Conservation (phyloP, 2,797 vertebrate genomes). For the Eutrigla gurnardus region DNA sequence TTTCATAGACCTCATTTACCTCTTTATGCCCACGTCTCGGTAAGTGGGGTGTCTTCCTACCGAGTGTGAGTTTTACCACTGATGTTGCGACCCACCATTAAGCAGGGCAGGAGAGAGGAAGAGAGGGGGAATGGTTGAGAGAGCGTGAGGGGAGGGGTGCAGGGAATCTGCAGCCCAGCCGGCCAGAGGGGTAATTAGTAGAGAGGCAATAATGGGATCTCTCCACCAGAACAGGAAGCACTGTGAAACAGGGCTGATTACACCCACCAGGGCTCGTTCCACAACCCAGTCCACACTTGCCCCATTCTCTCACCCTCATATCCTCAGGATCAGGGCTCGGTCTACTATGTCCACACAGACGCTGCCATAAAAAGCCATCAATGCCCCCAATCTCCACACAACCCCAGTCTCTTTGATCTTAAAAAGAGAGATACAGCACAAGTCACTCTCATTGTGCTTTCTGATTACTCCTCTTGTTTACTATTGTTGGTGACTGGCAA, state of each 20-base stretch:
- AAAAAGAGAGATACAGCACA: constrained; percentile 32
- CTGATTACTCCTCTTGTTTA: constrained; percentile 56
- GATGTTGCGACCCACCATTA: constrained; percentile 64
- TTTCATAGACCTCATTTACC: constrained; percentile 43
- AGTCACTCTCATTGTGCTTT: constrained; percentile 66
- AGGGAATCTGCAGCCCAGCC: constrained; percentile 51
- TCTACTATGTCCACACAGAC: constrained; percentile 75
- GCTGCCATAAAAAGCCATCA: constrained; percentile 73
- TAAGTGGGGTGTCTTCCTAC: constrained; percentile 35
- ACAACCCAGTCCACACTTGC: constrained; percentile 67
- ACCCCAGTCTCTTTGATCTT: constrained; percentile 65
- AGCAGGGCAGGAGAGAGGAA: constrained; percentile 40
- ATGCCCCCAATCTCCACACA: constrained; percentile 52
- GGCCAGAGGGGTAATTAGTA: constrained; percentile 76
- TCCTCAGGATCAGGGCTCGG: constrained; percentile 61
- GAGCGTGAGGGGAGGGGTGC: constrained; percentile 20
- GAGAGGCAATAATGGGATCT: constrained; percentile 76
- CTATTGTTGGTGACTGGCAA: constrained; percentile 29
- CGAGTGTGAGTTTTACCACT: constrained; percentile 70
- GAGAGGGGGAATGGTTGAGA: constrained; percentile 27
- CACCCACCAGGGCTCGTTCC: constrained; percentile 52
- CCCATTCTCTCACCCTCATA: constrained; percentile 68
- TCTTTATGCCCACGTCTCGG: constrained; percentile 24
- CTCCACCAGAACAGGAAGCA: constrained; percentile 79
- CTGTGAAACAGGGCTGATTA: constrained; percentile 66